Base-by-base conservation (phyloP, 2,888 invertebrate species). In the Pediacus dermestoides region DNA sequence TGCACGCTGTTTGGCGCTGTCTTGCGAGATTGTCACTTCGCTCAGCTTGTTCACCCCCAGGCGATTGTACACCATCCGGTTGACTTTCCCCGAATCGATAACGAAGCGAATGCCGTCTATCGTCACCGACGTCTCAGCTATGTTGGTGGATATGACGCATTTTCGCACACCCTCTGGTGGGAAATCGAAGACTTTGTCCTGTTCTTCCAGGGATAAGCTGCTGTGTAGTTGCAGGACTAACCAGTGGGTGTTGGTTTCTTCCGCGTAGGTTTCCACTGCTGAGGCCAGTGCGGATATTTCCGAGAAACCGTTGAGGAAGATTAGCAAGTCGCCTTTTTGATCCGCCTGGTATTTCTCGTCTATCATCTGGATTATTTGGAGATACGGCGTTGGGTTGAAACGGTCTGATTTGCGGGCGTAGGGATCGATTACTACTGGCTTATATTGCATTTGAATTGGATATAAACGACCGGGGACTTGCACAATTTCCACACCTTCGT, bases 71-170 rank as follows among this genome's bases (percentile, higher is more conserved):
- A 86, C 91, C 92, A 97, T 96, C 71, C 96, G 90, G 71, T 96
- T 96, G 0, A 88, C 91, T 55, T 68, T 63, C 15, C 99, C 97
- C 2, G 95, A 95, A 68, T 99, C 97, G 1, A 90, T 80, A 1
- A 99, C 97, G 70, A 99, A 99, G 33, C 49, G 45, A 26, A 30
- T 88, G 1, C 97, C 97, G 65, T 99, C 99, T 36, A 99, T 96
- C 0, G 99, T 99, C 2, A 99, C 86, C 0, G 96, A 96, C 0
- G 99, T 99, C 73, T 99, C 99, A 0, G 99, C 96, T 39, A 99
- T 97, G 63, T 99, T 99, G 1, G 99, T 99, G 0, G 95, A 91
- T 1, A 99, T 82, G 42, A 99, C 92, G 66, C 96, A 97, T 67
- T 99, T 99, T 35, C 99, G 77, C 2, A 92, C 81, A 2, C 94